phyloP scores from a whole-genome alignment of 2,888 invertebrate species.

The Mermis nigrescens region DNA sequence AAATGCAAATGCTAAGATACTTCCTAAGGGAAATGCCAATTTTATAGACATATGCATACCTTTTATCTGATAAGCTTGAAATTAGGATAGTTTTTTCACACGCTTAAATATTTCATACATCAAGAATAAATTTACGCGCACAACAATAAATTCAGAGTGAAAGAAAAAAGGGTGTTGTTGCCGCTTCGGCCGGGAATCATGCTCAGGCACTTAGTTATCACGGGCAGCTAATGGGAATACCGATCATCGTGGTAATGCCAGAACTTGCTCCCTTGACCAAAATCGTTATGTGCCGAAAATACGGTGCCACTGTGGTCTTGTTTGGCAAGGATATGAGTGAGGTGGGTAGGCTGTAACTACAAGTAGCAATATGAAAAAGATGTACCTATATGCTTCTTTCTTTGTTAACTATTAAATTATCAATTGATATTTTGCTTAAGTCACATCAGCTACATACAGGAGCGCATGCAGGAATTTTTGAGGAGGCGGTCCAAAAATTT shows the following conservation, averaged over 20 bases:
- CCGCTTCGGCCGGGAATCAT: constrained; percentile 83
- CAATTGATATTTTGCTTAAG: background rate
- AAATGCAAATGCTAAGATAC: too few species aligned
- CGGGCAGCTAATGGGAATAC: constrained; percentile 48
- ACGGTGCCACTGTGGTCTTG: constrained; percentile 63
- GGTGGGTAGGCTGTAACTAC: background rate
- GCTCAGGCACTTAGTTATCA: constrained; percentile 65
- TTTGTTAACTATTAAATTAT: background rate
- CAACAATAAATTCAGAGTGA: constrained; percentile 39
- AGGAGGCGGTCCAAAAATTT: too few species aligned
- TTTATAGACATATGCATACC: too few species aligned
- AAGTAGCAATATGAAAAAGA: too few species aligned
- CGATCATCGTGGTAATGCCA: constrained; percentile 81
- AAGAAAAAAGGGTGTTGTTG: constrained; percentile 58
- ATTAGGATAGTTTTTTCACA: too few species aligned
- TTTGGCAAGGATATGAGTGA: constrained; percentile 41
- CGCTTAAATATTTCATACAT: too few species aligned
- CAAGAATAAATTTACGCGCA: background rate
- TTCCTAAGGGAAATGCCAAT: too few species aligned
- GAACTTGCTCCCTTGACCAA: constrained; percentile 85
- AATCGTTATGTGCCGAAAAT: constrained; percentile 63
- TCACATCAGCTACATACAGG: too few species aligned
- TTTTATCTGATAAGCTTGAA: too few species aligned
- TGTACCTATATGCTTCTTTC: background rate
- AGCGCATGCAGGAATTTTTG: too few species aligned